These are phyloP conservation scores for Clusia tigrina DNA, from an alignment of 2,888 invertebrate species.

Conservation along the genomic window DNA sequence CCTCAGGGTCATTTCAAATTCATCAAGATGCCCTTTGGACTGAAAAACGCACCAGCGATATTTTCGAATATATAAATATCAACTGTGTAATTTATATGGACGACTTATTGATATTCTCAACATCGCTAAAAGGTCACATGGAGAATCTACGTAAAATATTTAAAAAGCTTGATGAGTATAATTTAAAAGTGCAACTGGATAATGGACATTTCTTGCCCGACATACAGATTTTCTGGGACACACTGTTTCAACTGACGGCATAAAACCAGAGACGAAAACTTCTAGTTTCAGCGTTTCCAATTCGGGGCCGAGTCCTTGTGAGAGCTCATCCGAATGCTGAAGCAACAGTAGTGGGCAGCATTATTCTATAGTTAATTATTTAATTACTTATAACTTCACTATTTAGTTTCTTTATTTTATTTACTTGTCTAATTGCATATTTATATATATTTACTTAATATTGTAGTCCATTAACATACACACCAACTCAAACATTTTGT, in stretches of 20 bases:
- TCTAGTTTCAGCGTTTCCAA: too few relatives aligned
- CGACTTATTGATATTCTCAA: conserved; percentile 30
- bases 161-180: conserved; percentile 19
- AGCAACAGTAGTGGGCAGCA: too few relatives aligned
- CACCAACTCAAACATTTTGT: too few relatives aligned
- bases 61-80: conserved; percentile 34
- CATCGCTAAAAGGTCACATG: conserved; percentile 28
- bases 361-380: too few relatives aligned
- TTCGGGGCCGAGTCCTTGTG: too few relatives aligned
- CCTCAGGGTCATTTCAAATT: conserved; percentile 32
- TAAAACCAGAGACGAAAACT: too few relatives aligned
- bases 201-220: conserved; percentile 35
- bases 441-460: too few relatives aligned
- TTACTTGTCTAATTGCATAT: too few relatives aligned
- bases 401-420: too few relatives aligned
- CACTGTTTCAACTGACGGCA: not conserved
- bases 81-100: conserved; percentile 31
- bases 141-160: conserved; percentile 22
- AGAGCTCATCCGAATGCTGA: too few relatives aligned
- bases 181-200: conserved; percentile 27
- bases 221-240: conserved; percentile 28
- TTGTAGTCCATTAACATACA: too few relatives aligned
- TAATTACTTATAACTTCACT: too few relatives aligned
- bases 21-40: conserved; percentile 33
- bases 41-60: conserved; percentile 35